Conservation (phyloP, 1,140 invertebrate genomes). For the Cotesia glomerata region DNA sequence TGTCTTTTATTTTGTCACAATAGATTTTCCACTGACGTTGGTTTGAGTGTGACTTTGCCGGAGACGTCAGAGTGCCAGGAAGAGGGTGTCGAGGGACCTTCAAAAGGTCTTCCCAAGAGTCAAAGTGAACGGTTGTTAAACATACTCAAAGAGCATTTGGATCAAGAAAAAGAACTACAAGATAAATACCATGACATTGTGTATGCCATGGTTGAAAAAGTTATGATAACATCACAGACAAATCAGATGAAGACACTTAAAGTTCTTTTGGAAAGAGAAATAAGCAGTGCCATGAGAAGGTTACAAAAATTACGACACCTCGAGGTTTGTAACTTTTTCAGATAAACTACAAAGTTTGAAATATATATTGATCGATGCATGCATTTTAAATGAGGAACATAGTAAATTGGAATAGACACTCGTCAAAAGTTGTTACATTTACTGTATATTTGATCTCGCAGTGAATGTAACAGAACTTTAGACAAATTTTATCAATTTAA, state of each 20-base stretch:
- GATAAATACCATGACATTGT: slow-evolving; percentile 85
- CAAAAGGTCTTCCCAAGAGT: slow-evolving; percentile 65
- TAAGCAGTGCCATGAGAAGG: slow-evolving; percentile 82
- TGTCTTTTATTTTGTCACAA: slow-evolving; percentile 28
- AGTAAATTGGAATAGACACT: too few relatives aligned
- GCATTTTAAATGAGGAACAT: too few relatives aligned
- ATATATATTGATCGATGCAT: not conserved
- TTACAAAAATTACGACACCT: slow-evolving; percentile 81
- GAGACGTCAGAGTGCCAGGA: slow-evolving; percentile 56
- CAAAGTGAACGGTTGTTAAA: slow-evolving; percentile 73
- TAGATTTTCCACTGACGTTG: slow-evolving; percentile 54
- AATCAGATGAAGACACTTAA: slow-evolving; percentile 78
- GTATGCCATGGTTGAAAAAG: slow-evolving; percentile 77
- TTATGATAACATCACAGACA: slow-evolving; percentile 77
- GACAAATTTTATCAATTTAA: too few relatives aligned
- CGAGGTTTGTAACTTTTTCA: slow-evolving; percentile 67
- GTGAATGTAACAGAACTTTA: too few relatives aligned
- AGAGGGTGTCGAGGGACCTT: slow-evolving; percentile 59
- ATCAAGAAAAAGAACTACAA: slow-evolving; percentile 79
- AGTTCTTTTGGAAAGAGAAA: slow-evolving; percentile 74
- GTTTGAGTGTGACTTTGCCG: slow-evolving; percentile 40
- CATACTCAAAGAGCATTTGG: slow-evolving; percentile 73
- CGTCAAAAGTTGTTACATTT: too few relatives aligned
- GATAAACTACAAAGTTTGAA: not conserved
- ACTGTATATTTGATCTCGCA: too few relatives aligned